Evolutionary conservation across 2,113 vertebrate genomes (phyloP), one percentile per base, ranked within the genome.

Genomic region (Myrmecophaga tridactyla): DNA sequence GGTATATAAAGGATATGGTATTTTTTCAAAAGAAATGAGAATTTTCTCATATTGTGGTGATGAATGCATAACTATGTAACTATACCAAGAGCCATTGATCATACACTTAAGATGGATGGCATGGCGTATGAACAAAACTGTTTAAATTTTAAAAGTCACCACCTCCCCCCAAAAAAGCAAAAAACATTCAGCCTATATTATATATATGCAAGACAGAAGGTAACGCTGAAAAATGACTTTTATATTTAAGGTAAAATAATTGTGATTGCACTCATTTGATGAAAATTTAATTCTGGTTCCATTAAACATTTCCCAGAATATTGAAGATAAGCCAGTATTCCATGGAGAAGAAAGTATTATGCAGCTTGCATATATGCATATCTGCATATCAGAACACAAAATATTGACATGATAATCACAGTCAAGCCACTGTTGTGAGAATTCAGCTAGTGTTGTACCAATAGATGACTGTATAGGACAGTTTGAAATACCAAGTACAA

Each of bases 371-470:
- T 99, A 98, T 98, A 97, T 98, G 98, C 97, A 98, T 99, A 99
- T 99, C 99, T 99, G 98, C 98, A 98, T 98, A 98, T 98, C 94
- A 78, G 98, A 98, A 98, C 98, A 98, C 98, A 99, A 99, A 99
- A 99, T 99, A 99, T 99, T 99, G 99, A 99, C 99, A 99, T 99
- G 99, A 99, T 99, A 99, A 99, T 99, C 99, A 98, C 98, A 99
- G 99, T 99, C 98, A 99, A 99, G 98, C 98, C n/a, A n/a, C n/a
- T n/a, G n/a, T 98, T 98, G 89, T 98, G 99, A 99, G 99, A 99
- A 98, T 98, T 98, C 98, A 98, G 98, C 98, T 98, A 99, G 98
- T 99, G 98, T 98, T 99, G 98, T 99, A 98, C 98, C 98, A 99
- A 99, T 99, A 99, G 99, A 99, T 99, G 99, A 98, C 98, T 99